Evolutionary conservation across 2,888 invertebrate genomes (phyloP).

Genomic region (Volucella inanis): DNA sequence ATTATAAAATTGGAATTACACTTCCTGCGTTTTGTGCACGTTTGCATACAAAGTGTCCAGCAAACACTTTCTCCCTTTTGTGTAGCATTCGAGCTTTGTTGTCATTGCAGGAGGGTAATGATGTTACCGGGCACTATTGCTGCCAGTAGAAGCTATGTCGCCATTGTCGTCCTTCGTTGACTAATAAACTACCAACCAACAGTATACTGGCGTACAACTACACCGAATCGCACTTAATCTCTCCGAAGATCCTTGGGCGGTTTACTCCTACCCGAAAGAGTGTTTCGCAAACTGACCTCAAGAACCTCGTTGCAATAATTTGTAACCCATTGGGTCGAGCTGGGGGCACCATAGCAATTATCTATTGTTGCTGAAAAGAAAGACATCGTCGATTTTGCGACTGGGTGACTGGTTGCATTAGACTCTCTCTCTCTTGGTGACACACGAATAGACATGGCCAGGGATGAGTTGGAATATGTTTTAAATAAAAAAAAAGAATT

Average conservation of each 20-base stretch:
- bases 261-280: slow-evolving; percentile 11
- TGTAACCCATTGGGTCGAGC: slow-evolving; percentile 3
- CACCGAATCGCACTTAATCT: slow-evolving; percentile 69
- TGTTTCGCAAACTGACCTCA: slow-evolving; percentile 24
- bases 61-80: slow-evolving; percentile 52
- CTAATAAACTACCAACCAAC: slow-evolving; percentile 59
- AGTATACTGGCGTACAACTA: slow-evolving; percentile 41
- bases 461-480: slow-evolving; percentile 18
- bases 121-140: not conserved
- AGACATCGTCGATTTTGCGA: slow-evolving; percentile 22
- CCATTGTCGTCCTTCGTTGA: slow-evolving; percentile 52
- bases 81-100: slow-evolving; percentile 1
- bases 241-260: slow-evolving; percentile 36
- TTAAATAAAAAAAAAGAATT: slow-evolving; percentile 66
- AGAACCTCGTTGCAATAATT: slow-evolving; percentile 6
- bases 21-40: slow-evolving; percentile 71
- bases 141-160: slow-evolving; percentile 52
- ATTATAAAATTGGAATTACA: slow-evolving; percentile 72
- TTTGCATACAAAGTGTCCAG: slow-evolving; percentile 65
- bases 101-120: not conserved
- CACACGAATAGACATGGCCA: too few relatives aligned
- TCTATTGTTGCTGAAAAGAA: slow-evolving; percentile 28
- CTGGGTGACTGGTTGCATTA: slow-evolving; percentile 26
- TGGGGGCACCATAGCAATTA: slow-evolving; percentile 50
- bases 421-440: too few relatives aligned